These are phyloP conservation scores for Callitettix versicolor DNA, from an alignment of 1,140 invertebrate species.

Conservation along the genomic window DNA sequence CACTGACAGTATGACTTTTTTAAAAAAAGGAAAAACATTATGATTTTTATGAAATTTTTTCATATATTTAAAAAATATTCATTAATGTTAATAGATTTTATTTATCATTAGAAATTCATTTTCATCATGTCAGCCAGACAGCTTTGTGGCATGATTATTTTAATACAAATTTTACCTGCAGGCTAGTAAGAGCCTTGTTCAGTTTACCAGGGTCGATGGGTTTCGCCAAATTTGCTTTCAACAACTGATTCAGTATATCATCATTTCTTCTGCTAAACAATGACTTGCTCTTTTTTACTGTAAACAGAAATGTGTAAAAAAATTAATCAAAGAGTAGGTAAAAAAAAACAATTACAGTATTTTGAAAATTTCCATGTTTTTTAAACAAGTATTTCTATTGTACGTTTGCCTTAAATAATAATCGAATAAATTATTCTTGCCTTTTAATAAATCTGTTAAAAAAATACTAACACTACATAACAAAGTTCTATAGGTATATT, in stretches of 20 bases:
- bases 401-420: neutral
- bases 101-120: no score
- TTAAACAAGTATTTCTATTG: neutral
- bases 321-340: neutral
- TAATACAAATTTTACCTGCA: slow-evolving; percentile 31
- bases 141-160: no score
- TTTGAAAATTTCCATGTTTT: neutral
- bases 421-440: neutral
- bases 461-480: neutral
- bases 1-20: no score
- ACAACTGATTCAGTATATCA: no score
- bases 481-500: neutral
- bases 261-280: neutral
- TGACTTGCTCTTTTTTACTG: slow-evolving; percentile 4
- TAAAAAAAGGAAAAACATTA: no score
- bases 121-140: no score
- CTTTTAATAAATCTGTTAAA: neutral
- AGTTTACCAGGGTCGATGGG: slow-evolving; percentile 36
- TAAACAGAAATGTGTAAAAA: neutral
- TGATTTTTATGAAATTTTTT: no score
- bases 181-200: slow-evolving; percentile 38
- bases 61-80: no score
- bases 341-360: neutral
- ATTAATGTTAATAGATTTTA: no score
- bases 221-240: neutral